Evolutionary conservation across 1,140 invertebrate species (phyloP), one percentile per base, ranked within the genome.

Genomic region (Holcopasites calliopsidis): DNA sequence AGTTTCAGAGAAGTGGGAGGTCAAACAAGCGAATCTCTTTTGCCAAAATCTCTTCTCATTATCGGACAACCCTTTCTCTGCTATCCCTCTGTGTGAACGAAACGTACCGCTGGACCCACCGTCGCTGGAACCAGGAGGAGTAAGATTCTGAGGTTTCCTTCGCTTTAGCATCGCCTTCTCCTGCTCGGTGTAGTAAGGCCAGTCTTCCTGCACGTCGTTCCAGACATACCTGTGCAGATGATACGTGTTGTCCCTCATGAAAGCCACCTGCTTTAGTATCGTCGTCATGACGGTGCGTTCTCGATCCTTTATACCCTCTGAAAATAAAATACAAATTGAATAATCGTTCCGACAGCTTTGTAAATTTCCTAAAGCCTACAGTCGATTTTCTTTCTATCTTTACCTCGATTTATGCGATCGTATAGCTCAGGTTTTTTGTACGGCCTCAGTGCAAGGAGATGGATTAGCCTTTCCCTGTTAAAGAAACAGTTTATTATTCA

Each of bases 131-230:
- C 96, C 94, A 10, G 96, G 96, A 54, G 96, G 96, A 16, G 96
- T 97, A 85, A 97, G 92, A 90, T 97, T 97, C 91, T 97, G 95
- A 80, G 96, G 96, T 92, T 97, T 97, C 83, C 96, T 94, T 85
- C 96, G 94, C 93, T 97, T 98, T 77, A 98, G 92, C 86, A 96
- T 94, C 86, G 97, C 94, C 89, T 94, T 94, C 87, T 99, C 97
- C 85, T 97, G 95, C 76, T 98, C 97, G 38, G 95, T 95, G 87
- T 98, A 99, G 92, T 96, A 98, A 47, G 96, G 96, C 97, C 97
- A 99, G 88, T 98, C 97, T 86, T 97, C 96, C 84, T 96, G 95
- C 57, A 99, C 97, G 87, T 98, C 97, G 88, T 96, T 97, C 96
- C 97, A 98, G 76, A 97, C 92, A 85, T 96, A 94, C 84, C 96